phyloP scores from a whole-genome alignment of 2,113 vertebrate genomes.

The Entomyzon cyanotis region DNA sequence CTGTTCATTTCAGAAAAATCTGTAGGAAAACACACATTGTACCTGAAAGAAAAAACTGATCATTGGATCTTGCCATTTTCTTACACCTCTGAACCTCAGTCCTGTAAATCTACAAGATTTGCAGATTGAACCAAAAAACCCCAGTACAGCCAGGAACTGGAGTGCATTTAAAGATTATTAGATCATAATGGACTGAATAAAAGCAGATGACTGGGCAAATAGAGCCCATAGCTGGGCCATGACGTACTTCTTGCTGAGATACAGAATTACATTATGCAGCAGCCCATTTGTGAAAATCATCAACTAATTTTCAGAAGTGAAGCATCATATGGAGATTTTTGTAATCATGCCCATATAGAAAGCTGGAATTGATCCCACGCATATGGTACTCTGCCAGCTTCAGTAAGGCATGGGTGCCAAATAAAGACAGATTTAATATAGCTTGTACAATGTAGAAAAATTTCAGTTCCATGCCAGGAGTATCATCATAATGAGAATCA shows the following conservation, averaged over 20 bases:
- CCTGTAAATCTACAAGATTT: not conserved
- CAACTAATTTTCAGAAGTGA: constrained; percentile 33
- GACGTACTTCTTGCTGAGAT: not conserved
- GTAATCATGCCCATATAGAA: constrained; percentile 1
- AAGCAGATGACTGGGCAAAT: not conserved
- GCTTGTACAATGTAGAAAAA: constrained; percentile 35
- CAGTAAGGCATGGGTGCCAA: constrained; percentile 12
- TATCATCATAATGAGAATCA: constrained; percentile 38
- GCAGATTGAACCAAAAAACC: not conserved
- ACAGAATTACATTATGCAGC: not conserved
- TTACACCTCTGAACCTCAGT: not conserved
- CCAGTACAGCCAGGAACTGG: not conserved
- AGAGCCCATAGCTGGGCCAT: not conserved
- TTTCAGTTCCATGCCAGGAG: constrained; percentile 4
- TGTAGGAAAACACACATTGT: not conserved
- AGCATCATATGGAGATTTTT: constrained; percentile 42
- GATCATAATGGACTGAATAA: not conserved
- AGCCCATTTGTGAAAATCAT: not conserved
- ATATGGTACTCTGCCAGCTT: constrained; percentile 12
- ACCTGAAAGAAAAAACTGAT: not conserved
- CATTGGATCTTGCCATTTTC: not conserved
- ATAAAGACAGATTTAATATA: constrained; percentile 39
- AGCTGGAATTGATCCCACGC: constrained; percentile 13
- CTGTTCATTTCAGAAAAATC: not conserved
- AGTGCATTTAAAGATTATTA: not conserved